Conservation (phyloP, 2,888 invertebrate species). For the Archips xylosteana region DNA sequence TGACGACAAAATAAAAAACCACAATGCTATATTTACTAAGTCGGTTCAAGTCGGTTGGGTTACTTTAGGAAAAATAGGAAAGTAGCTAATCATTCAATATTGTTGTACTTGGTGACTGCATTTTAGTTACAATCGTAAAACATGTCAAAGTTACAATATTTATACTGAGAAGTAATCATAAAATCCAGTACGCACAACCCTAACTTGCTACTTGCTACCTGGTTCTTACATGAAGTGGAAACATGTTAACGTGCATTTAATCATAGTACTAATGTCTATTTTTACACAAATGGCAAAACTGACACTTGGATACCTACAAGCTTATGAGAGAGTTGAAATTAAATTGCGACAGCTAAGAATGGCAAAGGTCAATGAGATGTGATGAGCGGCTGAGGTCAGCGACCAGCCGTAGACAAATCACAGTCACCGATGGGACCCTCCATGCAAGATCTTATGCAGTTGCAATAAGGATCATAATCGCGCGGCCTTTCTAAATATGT, state of each 20-base stretch:
- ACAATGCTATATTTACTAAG: too few relatives aligned
- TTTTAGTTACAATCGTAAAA: background rate
- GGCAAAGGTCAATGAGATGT: slow-evolving; percentile 7
- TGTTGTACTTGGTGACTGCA: background rate
- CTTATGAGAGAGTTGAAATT: background rate
- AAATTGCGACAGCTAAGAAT: slow-evolving; percentile 7
- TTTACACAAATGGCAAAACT: slow-evolving; percentile 1
- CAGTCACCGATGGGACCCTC: background rate
- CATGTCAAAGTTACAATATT: background rate
- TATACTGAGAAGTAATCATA: background rate
- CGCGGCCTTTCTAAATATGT: slow-evolving; percentile 36
- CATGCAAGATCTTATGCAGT: slow-evolving; percentile 31
- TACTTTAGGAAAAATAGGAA: too few relatives aligned
- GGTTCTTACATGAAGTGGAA: background rate
- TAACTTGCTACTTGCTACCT: background rate
- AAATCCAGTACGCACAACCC: background rate
- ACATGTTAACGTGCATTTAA: background rate
- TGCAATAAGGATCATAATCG: slow-evolving; percentile 26
- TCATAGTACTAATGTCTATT: background rate
- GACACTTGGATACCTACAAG: background rate
- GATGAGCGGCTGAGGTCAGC: slow-evolving; percentile 13
- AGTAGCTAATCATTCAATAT: background rate
- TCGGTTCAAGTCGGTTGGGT: too few relatives aligned
- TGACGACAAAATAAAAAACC: too few relatives aligned
- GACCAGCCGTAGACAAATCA: background rate